These are phyloP conservation scores for Camelus bactrianus DNA, from an alignment of 2,113 vertebrate species.

Conservation along the genomic window DNA sequence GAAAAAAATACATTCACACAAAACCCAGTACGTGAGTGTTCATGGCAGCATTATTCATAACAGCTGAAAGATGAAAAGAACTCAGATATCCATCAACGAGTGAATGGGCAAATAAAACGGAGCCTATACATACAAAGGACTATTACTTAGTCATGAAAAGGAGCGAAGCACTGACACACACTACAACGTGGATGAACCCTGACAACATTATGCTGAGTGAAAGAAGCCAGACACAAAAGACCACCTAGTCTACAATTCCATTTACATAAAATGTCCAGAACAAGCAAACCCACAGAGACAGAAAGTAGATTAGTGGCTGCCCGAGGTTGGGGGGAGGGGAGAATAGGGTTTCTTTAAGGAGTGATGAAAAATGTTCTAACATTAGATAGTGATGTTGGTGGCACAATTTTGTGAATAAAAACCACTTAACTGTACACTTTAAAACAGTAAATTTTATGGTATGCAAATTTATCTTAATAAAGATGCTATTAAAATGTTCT, in stretches of 20 bases:
- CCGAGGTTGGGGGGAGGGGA: neutral
- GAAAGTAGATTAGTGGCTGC: neutral
- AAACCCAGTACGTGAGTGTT: neutral
- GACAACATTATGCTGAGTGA: neutral
- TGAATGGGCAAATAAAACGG: neutral
- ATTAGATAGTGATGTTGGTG: neutral
- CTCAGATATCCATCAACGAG: rapidly evolving
- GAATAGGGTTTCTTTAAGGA: neutral
- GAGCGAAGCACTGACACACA: rapidly evolving
- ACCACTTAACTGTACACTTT: neutral
- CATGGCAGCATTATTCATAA: neutral
- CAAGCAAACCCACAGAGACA: neutral
- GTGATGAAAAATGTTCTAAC: neutral
- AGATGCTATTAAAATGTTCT: neutral
- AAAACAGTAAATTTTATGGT: neutral
- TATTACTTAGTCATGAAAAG: neutral
- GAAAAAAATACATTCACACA: neutral
- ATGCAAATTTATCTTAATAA: neutral
- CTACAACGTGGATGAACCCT: neutral
- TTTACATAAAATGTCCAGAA: neutral
- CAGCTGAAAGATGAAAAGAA: neutral
- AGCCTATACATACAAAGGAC: neutral
- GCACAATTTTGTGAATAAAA: neutral
- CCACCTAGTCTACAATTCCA: rapidly evolving
- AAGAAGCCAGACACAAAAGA: neutral